These are phyloP conservation scores for Xestia rhomboidea DNA, from an alignment of 2,888 invertebrate genomes.

Conservation along the genomic window DNA sequence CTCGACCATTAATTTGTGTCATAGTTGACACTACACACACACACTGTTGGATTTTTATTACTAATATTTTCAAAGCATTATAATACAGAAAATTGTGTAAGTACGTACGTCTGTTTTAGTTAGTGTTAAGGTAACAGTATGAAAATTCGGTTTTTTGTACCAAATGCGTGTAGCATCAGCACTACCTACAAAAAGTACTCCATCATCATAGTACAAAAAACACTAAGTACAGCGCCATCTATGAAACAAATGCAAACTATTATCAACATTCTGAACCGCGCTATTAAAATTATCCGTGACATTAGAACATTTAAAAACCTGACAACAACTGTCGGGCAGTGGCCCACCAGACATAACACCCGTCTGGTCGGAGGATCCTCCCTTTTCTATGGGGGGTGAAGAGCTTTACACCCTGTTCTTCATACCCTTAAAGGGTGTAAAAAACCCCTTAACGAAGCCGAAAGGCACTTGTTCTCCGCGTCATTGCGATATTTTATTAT, in stretches of 20 bases:
- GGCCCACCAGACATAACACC: too few relatives aligned
- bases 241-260: not conserved
- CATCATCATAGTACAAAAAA: not conserved
- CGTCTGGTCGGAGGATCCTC: not conserved
- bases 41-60: too few relatives aligned
- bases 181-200: not conserved
- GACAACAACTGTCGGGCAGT: too few relatives aligned
- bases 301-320: too few relatives aligned
- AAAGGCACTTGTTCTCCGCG: too few relatives aligned
- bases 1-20: not conserved
- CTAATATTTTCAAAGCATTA: not conserved
- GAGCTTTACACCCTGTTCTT: not conserved
- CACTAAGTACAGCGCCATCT: not conserved
- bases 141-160: not conserved
- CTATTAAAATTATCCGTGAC: not conserved
- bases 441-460: too few relatives aligned
- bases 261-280: not conserved
- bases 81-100: not conserved
- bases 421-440: too few relatives aligned
- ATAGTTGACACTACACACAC: not conserved
- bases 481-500: too few relatives aligned
- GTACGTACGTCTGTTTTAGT: not conserved
- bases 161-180: not conserved
- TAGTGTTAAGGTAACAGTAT: not conserved
- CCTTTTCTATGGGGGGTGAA: not conserved